Evolutionary conservation across 2,797 vertebrate genomes (phyloP).

Genomic region (Microchirus variegatus): DNA sequence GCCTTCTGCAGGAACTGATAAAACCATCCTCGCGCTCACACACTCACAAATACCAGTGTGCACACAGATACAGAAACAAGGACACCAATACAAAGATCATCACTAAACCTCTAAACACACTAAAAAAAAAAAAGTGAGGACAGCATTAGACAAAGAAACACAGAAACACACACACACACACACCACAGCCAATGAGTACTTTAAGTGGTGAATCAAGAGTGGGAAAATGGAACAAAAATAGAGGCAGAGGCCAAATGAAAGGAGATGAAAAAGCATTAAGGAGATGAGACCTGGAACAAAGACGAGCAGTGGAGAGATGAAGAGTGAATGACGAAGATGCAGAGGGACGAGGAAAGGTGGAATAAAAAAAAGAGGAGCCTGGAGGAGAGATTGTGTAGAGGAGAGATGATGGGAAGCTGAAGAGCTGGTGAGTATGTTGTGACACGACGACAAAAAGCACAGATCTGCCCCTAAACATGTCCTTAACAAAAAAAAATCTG

Average conservation of each 20-base stretch:
- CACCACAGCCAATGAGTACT: not conserved
- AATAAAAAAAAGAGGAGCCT: slow-evolving; percentile 22
- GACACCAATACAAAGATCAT: slow-evolving; percentile 26
- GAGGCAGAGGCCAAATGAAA: slow-evolving; percentile 27
- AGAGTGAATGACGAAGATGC: slow-evolving; percentile 29
- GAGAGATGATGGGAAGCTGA: slow-evolving; percentile 11
- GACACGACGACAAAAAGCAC: not conserved
- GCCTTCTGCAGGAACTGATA: slow-evolving; percentile 77
- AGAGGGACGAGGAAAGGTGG: slow-evolving; percentile 5
- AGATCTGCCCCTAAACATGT: not conserved
- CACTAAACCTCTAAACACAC: slow-evolving; percentile 42
- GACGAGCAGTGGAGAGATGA: slow-evolving; percentile 31
- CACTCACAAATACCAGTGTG: slow-evolving; percentile 26
- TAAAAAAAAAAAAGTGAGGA: slow-evolving; percentile 1
- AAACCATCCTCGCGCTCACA: slow-evolving; percentile 46
- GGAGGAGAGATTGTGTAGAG: slow-evolving; percentile 35
- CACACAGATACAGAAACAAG: slow-evolving; percentile 44
- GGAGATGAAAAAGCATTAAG: slow-evolving; percentile 7
- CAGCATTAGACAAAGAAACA: slow-evolving; percentile 18
- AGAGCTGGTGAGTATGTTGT: slow-evolving; percentile 10
- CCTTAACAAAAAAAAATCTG: not conserved
- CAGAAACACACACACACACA: slow-evolving; percentile 21
- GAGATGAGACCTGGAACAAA: slow-evolving; percentile 49
- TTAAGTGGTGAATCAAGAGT: slow-evolving; percentile 4
- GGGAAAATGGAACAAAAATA: slow-evolving; percentile 18